A percentile compares a stretch with the other conserved stretches of the same genome.
These are phyloP conservation scores for Drosophila kepulauana DNA, from an alignment of 1,140 invertebrate genomes.

Conservation along the genomic window DNA sequence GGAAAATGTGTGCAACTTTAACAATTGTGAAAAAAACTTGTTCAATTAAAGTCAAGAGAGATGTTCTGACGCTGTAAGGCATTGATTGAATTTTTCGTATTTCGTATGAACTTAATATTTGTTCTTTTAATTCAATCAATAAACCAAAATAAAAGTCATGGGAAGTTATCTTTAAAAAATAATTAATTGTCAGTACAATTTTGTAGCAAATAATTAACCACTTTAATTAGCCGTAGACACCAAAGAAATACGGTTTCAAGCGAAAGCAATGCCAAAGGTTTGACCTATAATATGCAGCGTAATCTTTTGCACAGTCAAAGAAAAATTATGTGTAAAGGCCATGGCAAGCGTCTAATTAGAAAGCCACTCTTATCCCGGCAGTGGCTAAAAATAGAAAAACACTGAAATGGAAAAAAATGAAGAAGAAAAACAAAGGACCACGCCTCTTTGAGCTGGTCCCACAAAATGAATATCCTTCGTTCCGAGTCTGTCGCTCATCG, in stretches of 20 bases:
- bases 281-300: conserved; percentile 3
- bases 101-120: no score
- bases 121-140: not conserved
- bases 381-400: not conserved
- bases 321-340: conserved; percentile 22
- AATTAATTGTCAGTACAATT: not conserved
- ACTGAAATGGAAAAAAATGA: not conserved
- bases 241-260: not conserved
- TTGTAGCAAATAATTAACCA: not conserved
- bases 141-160: not conserved
- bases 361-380: conserved; percentile 2
- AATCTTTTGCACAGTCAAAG: conserved; percentile 9
- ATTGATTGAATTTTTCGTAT: not conserved
- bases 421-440: conserved; percentile 10
- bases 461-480: conserved; percentile 13
- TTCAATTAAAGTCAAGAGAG: not conserved
- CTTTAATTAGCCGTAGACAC: not conserved
- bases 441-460: conserved; percentile 24
- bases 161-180: no score
- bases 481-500: conserved; percentile 1
- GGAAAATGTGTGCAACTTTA: not conserved
- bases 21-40: not conserved
- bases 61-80: not conserved
- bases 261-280: not conserved
- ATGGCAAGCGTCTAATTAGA: conserved; percentile 33